A percentile compares a stretch with the other conserved stretches of the same genome.
These are phyloP conservation scores for Silurus aristotelis DNA, from an alignment of 2,797 vertebrate genomes.

Conservation along the genomic window DNA sequence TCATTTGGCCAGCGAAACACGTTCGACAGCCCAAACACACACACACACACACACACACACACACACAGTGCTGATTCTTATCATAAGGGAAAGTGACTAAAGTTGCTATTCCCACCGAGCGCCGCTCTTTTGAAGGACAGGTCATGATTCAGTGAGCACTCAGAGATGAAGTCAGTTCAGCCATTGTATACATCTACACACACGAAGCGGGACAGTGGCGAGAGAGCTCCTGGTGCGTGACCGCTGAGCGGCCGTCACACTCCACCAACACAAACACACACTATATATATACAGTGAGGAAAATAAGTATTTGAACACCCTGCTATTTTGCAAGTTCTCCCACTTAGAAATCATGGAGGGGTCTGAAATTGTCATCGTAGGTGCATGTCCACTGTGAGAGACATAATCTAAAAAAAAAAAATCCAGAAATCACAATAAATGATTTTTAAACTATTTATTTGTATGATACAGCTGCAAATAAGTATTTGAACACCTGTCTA, in stretches of 20 bases:
- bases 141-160: constrained; percentile 40
- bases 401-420: too few species aligned
- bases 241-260: constrained; percentile 36
- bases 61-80: background rate
- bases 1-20: background rate
- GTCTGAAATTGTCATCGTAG: too few species aligned
- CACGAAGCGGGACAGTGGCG: constrained; percentile 19
- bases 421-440: too few species aligned
- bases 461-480: too few species aligned
- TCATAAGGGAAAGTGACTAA: background rate
- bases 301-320: too few species aligned
- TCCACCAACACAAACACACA: constrained; percentile 27
- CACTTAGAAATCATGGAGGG: too few species aligned
- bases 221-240: constrained; percentile 31
- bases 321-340: too few species aligned
- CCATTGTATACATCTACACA: constrained; percentile 29
- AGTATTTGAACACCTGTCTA: too few species aligned
- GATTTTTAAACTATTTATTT: too few species aligned
- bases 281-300: too few species aligned
- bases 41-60: background rate
- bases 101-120: background rate
- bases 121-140: constrained; percentile 20
- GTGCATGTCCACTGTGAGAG: too few species aligned
- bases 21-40: background rate
- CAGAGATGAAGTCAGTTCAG: constrained; percentile 34